Base-by-base conservation (phyloP, 2,888 invertebrate species). In the Villa cingulata region DNA sequence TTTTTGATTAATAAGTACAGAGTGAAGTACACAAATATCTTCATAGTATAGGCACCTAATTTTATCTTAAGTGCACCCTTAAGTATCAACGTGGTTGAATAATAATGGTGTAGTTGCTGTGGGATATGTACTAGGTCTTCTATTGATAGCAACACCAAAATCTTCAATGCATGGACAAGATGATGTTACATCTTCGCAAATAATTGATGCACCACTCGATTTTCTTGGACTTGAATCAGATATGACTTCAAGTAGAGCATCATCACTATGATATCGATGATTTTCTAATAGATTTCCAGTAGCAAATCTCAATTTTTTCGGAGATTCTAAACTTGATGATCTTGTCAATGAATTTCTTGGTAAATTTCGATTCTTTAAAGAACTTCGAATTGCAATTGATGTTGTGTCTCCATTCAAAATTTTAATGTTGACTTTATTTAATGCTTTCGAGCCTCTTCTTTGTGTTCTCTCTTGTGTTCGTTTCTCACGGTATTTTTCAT, bases 271-370 rank as follows among this genome's bases (percentile, higher is more conserved):
- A 57, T 66, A 68, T 3, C 69, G 65, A 58, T 69, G 68, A 53
- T 68, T 66, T 48, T 69, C 69, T 54, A 83, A 64, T 52, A 80
- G 74, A 57, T 76, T 80, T 16, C 80, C 81, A 19, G 81, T 78
- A 2, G 85, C 86, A 61, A 87, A 88, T 51, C 88, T 73, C 49
- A 88, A 68, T 57, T 83, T 80, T 64, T 88, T 88, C 43, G 87
- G 86, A 52, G 87, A 87, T 66, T 88, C 87, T 59, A 85, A 75
- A 63, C 86, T 87, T 56, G 83, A 81, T 55, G 86, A 86, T 49
- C 86, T 74, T 57, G 70, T 76, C 61, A 70, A 70, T 59, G 65
- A 78, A 49, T 62, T 64, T 61, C 62, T 74, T 59, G 71, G 75
- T 60, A 78, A 73, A 51, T 74, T 76, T 57, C 77, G 77, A 53